These are phyloP conservation scores for Cichladusa arquata DNA, from an alignment of 2,113 vertebrate species.

Conservation along the genomic window DNA sequence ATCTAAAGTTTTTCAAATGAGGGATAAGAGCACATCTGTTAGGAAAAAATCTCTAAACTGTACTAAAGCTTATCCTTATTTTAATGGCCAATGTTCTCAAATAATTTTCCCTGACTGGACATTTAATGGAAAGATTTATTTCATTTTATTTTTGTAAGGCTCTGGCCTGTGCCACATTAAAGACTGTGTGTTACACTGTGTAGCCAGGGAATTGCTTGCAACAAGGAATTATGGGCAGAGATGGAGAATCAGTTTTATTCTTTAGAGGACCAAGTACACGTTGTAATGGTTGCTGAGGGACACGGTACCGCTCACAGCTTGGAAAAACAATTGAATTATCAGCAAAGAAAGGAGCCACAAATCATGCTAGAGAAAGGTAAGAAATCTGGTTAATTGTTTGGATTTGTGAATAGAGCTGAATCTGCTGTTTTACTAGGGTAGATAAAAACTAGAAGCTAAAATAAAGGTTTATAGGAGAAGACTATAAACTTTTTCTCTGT, in stretches of 20 bases:
- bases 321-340: not conserved
- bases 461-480: not conserved
- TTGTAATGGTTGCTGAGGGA: not conserved
- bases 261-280: not conserved
- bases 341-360: not conserved
- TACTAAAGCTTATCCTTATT: not conserved
- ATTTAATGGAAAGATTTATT: not conserved
- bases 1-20: not conserved
- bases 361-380: not conserved
- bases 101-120: not conserved
- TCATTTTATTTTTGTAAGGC: not conserved
- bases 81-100: not conserved
- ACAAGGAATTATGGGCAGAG: not conserved
- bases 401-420: not conserved
- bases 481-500: not conserved
- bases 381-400: not conserved
- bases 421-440: not conserved
- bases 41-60: not conserved
- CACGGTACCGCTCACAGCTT: not conserved
- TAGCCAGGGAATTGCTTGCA: not conserved
- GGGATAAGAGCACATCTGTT: not conserved
- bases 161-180: not conserved
- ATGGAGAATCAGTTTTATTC: not conserved
- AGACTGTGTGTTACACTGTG: not conserved
- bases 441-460: not conserved